Conservation (phyloP, 2,888 invertebrate species). For the Phalera bucephala region DNA sequence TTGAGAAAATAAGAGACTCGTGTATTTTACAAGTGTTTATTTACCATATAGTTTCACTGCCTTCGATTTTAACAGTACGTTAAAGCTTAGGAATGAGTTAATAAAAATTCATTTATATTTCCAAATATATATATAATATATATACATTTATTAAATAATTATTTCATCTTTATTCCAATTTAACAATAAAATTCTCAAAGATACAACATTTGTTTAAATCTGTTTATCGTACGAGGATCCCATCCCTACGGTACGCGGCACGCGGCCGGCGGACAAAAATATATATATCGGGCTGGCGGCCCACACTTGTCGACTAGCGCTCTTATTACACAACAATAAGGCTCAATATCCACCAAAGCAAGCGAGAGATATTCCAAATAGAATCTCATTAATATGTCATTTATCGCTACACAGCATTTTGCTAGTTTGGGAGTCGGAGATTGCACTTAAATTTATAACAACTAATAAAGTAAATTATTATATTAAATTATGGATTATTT, state of each 20-base stretch:
- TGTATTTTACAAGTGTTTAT: neutral
- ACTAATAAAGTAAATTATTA: no score
- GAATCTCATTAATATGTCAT: no score
- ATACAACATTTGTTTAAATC: conserved; percentile 81
- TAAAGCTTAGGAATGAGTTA: conserved; percentile 5
- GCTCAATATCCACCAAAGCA: no score
- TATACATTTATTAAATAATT: conserved; percentile 83
- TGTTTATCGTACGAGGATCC: conserved; percentile 71
- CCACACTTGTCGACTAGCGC: neutral
- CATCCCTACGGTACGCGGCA: conserved; percentile 52
- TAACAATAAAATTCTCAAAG: conserved; percentile 84
- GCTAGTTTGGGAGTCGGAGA: no score
- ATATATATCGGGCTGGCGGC: conserved; percentile 27
- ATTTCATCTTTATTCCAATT: conserved; percentile 82
- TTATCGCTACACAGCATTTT: no score
- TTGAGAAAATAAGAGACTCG: neutral
- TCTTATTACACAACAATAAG: no score
- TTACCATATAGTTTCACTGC: conserved; percentile 1
- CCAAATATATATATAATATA: conserved; percentile 69
- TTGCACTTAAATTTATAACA: no score
- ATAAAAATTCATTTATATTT: conserved; percentile 62
- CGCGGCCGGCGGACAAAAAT: conserved; percentile 54
- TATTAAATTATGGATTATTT: no score
- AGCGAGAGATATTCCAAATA: no score
- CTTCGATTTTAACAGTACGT: conserved; percentile 4